Percentiles rank a stretch among this genome's conserved stretches.
Evolutionary conservation across 1,140 invertebrate genomes (phyloP).

Genomic region (Drosophila watanabei): DNA sequence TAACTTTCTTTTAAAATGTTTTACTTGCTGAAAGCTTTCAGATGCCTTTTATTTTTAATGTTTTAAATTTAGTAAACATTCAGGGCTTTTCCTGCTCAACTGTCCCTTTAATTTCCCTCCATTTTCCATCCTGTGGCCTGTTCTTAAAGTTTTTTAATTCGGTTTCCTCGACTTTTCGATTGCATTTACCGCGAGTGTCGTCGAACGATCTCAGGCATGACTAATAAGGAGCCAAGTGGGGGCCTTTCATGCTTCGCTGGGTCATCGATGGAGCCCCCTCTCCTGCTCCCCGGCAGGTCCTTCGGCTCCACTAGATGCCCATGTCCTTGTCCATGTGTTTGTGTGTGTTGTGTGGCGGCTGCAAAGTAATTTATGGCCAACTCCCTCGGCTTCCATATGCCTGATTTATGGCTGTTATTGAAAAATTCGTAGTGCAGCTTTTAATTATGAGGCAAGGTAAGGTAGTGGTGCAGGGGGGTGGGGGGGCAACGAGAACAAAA

Average conservation of each 20-base stretch:
- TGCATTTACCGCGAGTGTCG: slow-evolving; percentile 56
- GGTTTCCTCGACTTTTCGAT: slow-evolving; percentile 17
- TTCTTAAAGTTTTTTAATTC: slow-evolving; percentile 17
- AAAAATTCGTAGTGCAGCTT: slow-evolving; percentile 82
- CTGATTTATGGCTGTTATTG: slow-evolving; percentile 85
- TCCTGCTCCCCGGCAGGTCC: background rate
- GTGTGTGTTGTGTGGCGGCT: slow-evolving; percentile 9
- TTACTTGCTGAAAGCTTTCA: background rate
- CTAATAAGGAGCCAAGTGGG: slow-evolving; percentile 72
- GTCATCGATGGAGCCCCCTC: slow-evolving; percentile 55
- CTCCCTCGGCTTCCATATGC: slow-evolving; percentile 81
- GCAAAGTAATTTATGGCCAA: slow-evolving; percentile 80
- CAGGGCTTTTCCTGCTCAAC: too few relatives aligned
- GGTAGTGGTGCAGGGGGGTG: slow-evolving; percentile 13
- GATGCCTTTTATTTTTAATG: too few relatives aligned
- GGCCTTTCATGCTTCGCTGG: slow-evolving; percentile 64
- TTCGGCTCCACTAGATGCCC: background rate
- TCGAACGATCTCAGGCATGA: slow-evolving; percentile 58
- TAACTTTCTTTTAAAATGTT: background rate
- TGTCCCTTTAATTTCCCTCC: background rate
- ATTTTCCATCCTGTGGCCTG: background rate
- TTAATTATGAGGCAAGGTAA: slow-evolving; percentile 75
- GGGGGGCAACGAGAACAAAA: background rate
- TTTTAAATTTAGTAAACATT: too few relatives aligned
- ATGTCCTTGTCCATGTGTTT: background rate